A percentile compares a stretch with the other conserved stretches of the same genome.
Conservation (phyloP, 2,113 vertebrate species). For the Aegotheles bennettii region DNA sequence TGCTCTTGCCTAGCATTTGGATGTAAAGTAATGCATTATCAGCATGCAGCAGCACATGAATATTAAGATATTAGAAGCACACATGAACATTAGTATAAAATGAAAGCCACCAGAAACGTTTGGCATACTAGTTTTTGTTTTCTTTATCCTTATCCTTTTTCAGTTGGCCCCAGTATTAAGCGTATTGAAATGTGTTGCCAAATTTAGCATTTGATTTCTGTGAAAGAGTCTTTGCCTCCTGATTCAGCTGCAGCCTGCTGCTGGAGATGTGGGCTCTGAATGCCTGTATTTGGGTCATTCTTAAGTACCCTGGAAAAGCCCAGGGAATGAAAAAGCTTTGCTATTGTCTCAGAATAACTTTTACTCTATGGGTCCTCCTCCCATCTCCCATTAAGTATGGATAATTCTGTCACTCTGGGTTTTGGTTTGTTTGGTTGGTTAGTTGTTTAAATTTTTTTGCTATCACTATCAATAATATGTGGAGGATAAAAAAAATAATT, state of each 20-base stretch:
- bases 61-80: background rate
- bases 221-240: background rate
- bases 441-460: background rate
- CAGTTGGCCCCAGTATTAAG: background rate
- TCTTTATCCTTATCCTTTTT: background rate
- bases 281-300: background rate
- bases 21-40: background rate
- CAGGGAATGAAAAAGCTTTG: background rate
- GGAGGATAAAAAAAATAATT: background rate
- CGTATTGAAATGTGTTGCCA: background rate
- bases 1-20: background rate
- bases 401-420: background rate
- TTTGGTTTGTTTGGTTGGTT: background rate
- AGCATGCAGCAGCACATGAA: background rate
- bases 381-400: background rate
- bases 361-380: background rate
- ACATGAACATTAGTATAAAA: background rate
- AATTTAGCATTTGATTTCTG: background rate
- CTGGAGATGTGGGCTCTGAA: background rate
- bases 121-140: background rate
- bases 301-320: background rate
- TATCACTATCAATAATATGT: background rate
- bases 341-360: background rate
- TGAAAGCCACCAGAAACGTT: background rate
- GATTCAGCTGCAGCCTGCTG: background rate